Percentiles rank a stretch among this genome's conserved stretches.
Conservation (phyloP, 2,797 vertebrate species). For the Poecilia gillii region DNA sequence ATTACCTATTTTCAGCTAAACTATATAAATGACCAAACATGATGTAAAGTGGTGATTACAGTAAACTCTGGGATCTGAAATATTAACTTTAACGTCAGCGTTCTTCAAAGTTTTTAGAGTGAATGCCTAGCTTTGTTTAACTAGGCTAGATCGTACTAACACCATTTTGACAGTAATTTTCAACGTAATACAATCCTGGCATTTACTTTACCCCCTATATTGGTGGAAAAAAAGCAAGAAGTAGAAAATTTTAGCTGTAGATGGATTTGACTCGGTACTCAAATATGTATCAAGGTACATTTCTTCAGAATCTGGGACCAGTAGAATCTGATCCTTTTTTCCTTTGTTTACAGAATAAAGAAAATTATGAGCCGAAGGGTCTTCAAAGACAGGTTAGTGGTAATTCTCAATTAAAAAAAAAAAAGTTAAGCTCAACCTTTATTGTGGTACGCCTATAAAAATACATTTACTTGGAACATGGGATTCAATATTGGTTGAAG, state of each 20-base stretch:
- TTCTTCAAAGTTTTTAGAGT: neutral
- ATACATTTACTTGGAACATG: neutral
- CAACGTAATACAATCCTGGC: neutral
- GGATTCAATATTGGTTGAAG: neutral
- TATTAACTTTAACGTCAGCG: neutral
- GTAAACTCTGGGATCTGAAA: neutral
- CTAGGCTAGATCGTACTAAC: neutral
- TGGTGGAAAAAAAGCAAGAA: neutral
- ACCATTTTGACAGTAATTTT: neutral
- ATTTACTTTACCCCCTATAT: neutral
- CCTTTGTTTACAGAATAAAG: constrained; percentile 78
- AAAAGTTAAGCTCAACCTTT: neutral
- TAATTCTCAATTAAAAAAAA: neutral
- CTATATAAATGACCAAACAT: neutral
- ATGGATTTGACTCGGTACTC: neutral
- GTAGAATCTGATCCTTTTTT: constrained; percentile 4
- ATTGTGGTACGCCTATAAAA: neutral
- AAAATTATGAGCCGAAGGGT: constrained; percentile 75
- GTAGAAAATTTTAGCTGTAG: neutral
- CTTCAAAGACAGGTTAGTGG: constrained; percentile 68
- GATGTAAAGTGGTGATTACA: too few relatives aligned
- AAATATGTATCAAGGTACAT: neutral
- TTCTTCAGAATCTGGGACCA: neutral
- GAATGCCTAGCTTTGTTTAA: neutral
- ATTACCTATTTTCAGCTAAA: accelerated